These are phyloP conservation scores for Salvelinus fontinalis DNA, from an alignment of 2,113 vertebrate genomes.

Conservation along the genomic window DNA sequence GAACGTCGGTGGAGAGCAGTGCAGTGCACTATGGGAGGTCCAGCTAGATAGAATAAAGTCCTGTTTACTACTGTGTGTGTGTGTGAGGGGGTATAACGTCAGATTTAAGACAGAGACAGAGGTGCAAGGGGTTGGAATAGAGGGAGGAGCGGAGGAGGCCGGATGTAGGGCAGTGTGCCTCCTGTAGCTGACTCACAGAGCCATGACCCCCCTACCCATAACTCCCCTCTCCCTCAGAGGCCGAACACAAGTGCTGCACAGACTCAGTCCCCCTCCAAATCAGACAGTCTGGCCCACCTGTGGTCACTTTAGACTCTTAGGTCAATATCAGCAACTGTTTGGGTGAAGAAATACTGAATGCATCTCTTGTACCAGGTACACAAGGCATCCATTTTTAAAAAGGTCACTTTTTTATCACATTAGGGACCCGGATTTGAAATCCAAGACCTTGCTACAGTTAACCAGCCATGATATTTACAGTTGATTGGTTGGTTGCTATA, in stretches of 20 bases:
- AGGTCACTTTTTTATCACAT: conserved; percentile 18
- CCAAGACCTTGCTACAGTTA: conserved; percentile 7
- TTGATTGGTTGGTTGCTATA: background rate
- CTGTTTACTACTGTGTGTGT: conserved; percentile 30
- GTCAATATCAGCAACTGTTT: conserved; percentile 68
- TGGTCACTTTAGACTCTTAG: conserved; percentile 72
- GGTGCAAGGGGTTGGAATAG: background rate
- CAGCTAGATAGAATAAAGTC: background rate
- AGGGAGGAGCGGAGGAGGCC: conserved; percentile 20
- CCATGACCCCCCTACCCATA: conserved; percentile 42
- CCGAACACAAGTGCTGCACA: conserved; percentile 45
- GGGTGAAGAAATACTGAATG: conserved; percentile 53
- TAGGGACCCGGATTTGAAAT: background rate
- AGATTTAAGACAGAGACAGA: conserved; percentile 26
- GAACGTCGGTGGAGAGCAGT: background rate
- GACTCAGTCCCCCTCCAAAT: conserved; percentile 43
- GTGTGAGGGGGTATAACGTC: conserved; percentile 26
- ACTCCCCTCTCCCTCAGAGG: conserved; percentile 51
- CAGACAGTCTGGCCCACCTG: conserved; percentile 69
- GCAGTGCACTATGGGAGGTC: background rate
- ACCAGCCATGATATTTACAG: conserved; percentile 11
- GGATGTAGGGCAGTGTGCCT: conserved; percentile 21
- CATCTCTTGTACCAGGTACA: conserved; percentile 36
- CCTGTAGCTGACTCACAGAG: conserved; percentile 24
- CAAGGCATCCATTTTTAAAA: conserved; percentile 48